Conservation (phyloP, 1,140 invertebrate genomes). For the Cherax destructor region DNA sequence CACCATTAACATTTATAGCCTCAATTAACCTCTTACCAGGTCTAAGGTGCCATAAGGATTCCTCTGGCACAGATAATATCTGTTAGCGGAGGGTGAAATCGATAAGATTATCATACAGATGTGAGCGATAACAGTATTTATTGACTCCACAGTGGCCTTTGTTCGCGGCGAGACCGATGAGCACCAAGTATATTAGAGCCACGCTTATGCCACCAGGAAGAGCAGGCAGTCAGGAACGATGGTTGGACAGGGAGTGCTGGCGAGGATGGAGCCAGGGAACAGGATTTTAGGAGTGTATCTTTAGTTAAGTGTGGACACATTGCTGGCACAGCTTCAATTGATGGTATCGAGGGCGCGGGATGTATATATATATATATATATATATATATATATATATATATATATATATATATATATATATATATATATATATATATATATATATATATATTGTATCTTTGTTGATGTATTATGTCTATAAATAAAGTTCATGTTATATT, state of each 20-base stretch:
- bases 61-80: constrained; percentile 44
- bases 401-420: background rate
- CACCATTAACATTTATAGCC: constrained; percentile 30
- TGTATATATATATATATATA: background rate
- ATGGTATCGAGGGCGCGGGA: background rate
- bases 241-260: background rate
- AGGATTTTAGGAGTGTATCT: background rate
- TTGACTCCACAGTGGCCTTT: constrained; percentile 54
- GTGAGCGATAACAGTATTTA: constrained; percentile 66
- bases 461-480: no score
- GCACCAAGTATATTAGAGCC: constrained; percentile 7
- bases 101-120: constrained; percentile 66
- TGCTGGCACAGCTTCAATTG: background rate
- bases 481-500: no score
- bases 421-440: background rate
- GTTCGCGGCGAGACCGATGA: constrained; percentile 13
- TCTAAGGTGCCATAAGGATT: constrained; percentile 36
- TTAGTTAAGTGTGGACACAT: background rate
- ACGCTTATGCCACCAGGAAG: background rate
- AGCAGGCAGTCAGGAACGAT: background rate
- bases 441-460: no score
- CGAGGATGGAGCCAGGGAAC: background rate
- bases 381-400: constrained; percentile 25
- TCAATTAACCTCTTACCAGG: constrained; percentile 50
- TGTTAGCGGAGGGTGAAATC: constrained; percentile 56